Percentiles rank a stretch among this genome's conserved stretches.
Conservation (phyloP, 2,113 vertebrate genomes). For the rabbit (Oryctolagus cuniculus) region mOryCun1.1 NC_091439.1:107917001-107917500, state of each 20-base stretch:
- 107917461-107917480: background rate
- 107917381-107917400: background rate
- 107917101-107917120: background rate
- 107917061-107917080: too few relatives aligned
- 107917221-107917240: slow-evolving; percentile 12
- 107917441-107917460: background rate
- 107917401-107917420: slow-evolving; percentile 52
- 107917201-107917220: background rate
- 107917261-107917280: background rate
- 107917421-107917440: slow-evolving; percentile 53
- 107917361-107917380: background rate
- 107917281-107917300: slow-evolving; percentile 55
- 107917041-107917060: background rate
- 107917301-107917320: slow-evolving; percentile 63
- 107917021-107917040: background rate
- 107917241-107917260: background rate
- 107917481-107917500: background rate
- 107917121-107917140: slow-evolving; percentile 8
- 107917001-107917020: background rate
- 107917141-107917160: background rate
- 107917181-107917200: slow-evolving; percentile 66
- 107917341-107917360: background rate
- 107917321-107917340: slow-evolving; percentile 51
- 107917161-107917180: slow-evolving; percentile 44
- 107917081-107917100: too few relatives aligned